Evolutionary conservation across 2,888 invertebrate species (phyloP), one percentile per base, ranked within the genome.

Genomic region (Marasmarcha lunaedactyla): DNA sequence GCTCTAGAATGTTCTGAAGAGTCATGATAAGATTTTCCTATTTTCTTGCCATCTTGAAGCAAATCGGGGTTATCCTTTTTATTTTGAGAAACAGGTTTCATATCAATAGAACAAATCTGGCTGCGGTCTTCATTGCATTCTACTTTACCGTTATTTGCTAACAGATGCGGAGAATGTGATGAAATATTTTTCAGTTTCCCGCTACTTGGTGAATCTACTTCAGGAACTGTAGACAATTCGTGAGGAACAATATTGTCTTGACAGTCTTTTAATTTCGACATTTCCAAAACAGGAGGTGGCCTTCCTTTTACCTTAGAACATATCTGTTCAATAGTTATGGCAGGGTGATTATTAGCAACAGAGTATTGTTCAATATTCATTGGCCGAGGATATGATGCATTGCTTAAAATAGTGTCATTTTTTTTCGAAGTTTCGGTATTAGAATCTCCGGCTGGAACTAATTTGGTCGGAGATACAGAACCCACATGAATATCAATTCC

Each of bases 201-300:
- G 40, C 89, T 88, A 49, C 84, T 85, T 1, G 89, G 89, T 0
- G 89, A 89, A 48, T 90, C 90, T 2, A 89, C 87, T 66, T 90
- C 90, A 1, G 87, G 66, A 34, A 90, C 90, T 1, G 89, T 89
- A 5, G 90, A 90, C 34, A 90, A 63, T 59, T 90, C 89, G 52
- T 89, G 89, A 0, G 84, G 83, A 38, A 68, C 48, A n/a, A 73
- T 44, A 41, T 52, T 47, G 30, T 72, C 76, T 44, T 68, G 60
- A 1, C 53, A 59, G 43, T 63, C 55, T 57, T 72, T 83, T 36
- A 78, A 59, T 55, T 65, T 58, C 34, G 71, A 55, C 15, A 81
- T 65, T 13, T 71, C 63, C 15, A 81, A 51, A 2, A 78, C 78
- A n/a, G 83, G 69, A n/a, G 83, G 83, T 12, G 83, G 83, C 45